Evolutionary conservation across 2,113 vertebrate genomes (phyloP).

Genomic region (Montifringilla adamsi): DNA sequence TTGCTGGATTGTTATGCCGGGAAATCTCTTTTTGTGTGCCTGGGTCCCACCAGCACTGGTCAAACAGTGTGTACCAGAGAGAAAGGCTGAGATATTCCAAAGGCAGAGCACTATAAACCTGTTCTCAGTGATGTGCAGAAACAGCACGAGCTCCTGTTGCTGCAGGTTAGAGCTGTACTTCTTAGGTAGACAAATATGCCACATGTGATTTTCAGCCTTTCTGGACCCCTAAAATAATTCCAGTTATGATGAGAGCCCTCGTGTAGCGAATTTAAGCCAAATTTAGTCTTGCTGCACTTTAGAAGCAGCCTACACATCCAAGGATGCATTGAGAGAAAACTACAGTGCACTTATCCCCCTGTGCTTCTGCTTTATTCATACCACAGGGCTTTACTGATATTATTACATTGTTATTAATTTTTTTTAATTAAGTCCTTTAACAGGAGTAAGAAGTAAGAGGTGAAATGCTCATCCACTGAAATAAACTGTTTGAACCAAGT

Average conservation of each 20-base stretch:
- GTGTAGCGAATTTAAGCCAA: neutral
- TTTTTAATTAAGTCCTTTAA: neutral
- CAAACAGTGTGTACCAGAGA: neutral
- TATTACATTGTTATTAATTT: neutral
- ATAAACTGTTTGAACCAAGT: neutral
- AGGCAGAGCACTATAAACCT: neutral
- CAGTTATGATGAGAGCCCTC: neutral
- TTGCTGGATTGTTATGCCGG: neutral
- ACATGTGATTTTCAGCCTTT: neutral
- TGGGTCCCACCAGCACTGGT: neutral
- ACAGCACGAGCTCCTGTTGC: neutral
- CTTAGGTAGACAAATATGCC: neutral
- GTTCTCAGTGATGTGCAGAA: neutral
- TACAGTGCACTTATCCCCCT: neutral
- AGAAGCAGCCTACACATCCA: neutral
- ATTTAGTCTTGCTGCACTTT: neutral
- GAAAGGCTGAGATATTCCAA: neutral
- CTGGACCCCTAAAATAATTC: neutral
- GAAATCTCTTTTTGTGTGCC: neutral
- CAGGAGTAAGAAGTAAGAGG: neutral
- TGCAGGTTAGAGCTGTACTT: neutral
- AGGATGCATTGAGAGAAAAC: neutral
- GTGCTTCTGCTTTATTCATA: neutral
- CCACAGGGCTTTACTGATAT: neutral
- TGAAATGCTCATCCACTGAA: neutral